Conservation (phyloP, 1,140 invertebrate species). For the Lethocerus indicus region DNA sequence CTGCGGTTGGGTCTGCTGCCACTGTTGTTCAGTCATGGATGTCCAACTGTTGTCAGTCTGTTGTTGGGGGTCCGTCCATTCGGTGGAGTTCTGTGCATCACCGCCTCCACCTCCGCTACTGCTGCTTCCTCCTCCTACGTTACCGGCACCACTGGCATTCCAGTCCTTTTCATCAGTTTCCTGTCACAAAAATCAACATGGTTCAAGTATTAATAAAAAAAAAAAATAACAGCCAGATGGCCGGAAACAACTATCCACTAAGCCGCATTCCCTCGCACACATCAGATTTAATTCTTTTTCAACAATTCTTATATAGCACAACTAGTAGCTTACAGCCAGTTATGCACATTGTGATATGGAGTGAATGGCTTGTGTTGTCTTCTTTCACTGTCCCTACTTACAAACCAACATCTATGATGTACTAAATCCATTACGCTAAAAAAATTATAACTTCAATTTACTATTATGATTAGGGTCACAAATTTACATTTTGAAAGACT, state of each 20-base stretch:
- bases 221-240: neutral
- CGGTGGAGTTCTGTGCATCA: conserved; percentile 1
- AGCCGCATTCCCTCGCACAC: too few species aligned
- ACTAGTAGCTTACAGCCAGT: too few species aligned
- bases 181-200: neutral
- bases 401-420: too few species aligned
- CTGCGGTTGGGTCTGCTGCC: neutral
- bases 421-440: too few species aligned
- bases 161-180: conserved; percentile 1
- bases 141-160: neutral
- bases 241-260: neutral
- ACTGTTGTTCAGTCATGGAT: neutral
- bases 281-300: too few species aligned
- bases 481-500: conserved; percentile 5
- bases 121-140: neutral
- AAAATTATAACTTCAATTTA: neutral
- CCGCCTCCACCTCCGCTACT: neutral
- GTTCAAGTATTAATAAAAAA: neutral
- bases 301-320: too few species aligned
- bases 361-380: too few species aligned
- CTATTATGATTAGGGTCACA: neutral
- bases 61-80: too few species aligned
- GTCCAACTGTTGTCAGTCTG: neutral
- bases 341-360: too few species aligned
- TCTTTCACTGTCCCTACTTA: too few species aligned